A percentile compares a stretch with the other conserved stretches of the same genome.
These are phyloP conservation scores for Sylvia atricapilla DNA, from an alignment of 2,113 vertebrate species.

Conservation along the genomic window DNA sequence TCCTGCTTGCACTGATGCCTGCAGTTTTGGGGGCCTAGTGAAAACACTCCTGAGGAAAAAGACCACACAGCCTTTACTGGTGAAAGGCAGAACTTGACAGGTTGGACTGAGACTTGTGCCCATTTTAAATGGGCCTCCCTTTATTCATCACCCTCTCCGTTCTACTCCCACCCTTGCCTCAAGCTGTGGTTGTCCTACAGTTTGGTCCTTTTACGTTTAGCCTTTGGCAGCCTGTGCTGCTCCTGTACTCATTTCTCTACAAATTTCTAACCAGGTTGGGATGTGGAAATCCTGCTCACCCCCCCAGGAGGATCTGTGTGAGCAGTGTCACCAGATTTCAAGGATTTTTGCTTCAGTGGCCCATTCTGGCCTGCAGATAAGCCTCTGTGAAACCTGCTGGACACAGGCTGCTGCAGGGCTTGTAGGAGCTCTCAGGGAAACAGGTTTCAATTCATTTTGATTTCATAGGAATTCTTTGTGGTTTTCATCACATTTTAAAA, in stretches of 20 bases:
- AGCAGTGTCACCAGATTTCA: background rate
- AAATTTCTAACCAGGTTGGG: background rate
- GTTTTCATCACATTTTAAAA: background rate
- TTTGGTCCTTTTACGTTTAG: background rate
- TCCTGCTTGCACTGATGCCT: background rate
- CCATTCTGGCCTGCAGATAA: background rate
- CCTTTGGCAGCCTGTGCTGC: background rate
- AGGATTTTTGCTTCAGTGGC: background rate
- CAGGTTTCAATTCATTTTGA: background rate
- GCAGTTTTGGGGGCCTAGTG: background rate
- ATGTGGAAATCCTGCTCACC: background rate
- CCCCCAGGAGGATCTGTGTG: background rate
- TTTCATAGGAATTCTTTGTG: background rate
- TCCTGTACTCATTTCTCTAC: background rate
- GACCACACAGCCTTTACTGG: background rate
- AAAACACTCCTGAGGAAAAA: background rate
- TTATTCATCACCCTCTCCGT: background rate
- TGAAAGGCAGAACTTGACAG: background rate
- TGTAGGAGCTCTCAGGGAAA: background rate
- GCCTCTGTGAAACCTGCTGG: background rate
- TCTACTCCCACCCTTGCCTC: background rate
- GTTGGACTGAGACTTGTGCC: background rate
- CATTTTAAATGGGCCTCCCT: background rate
- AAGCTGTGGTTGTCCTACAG: background rate
- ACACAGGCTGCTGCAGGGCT: background rate